Evolutionary conservation across 2,113 vertebrate genomes (phyloP).

Genomic region (Dicerorhinus sumatrensis): DNA sequence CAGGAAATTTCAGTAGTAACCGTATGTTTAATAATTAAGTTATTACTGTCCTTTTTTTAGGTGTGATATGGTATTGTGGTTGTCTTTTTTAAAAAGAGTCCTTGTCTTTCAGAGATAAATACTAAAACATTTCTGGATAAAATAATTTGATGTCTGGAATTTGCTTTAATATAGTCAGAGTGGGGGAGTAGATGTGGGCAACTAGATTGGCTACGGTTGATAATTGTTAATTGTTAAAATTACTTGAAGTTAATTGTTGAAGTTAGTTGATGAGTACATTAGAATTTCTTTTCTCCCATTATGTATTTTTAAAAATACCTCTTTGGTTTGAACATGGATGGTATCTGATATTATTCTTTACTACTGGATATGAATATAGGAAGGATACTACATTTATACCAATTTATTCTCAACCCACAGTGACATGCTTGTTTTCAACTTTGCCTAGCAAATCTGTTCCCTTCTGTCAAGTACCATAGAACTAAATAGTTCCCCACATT

Average conservation of each 20-base stretch:
- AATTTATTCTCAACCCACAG: conserved; percentile 45
- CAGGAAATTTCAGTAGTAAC: background rate
- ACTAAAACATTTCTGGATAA: conserved; percentile 17
- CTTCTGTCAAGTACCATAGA: conserved; percentile 35
- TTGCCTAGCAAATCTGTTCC: conserved; percentile 50
- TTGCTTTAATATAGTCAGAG: conserved; percentile 5
- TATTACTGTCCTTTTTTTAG: conserved; percentile 3
- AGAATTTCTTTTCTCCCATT: background rate
- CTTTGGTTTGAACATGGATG: background rate
- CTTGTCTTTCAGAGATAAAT: conserved; percentile 12
- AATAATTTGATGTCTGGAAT: conserved; percentile 12
- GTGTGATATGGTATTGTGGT: background rate
- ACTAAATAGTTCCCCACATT: conserved; percentile 32
- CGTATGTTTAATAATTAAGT: conserved; percentile 11
- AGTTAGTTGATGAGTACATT: background rate
- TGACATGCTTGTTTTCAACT: conserved; percentile 57
- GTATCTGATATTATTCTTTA: conserved; percentile 48
- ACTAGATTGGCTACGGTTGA: background rate
- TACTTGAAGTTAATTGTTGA: conserved; percentile 10
- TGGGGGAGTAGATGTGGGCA: background rate
- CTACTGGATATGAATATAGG: background rate
- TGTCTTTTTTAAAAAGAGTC: background rate
- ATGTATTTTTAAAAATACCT: background rate
- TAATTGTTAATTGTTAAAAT: too few relatives aligned
- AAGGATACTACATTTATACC: background rate